Conservation (phyloP, 2,113 vertebrate species). For the Choloepus hoffmanni region DNA sequence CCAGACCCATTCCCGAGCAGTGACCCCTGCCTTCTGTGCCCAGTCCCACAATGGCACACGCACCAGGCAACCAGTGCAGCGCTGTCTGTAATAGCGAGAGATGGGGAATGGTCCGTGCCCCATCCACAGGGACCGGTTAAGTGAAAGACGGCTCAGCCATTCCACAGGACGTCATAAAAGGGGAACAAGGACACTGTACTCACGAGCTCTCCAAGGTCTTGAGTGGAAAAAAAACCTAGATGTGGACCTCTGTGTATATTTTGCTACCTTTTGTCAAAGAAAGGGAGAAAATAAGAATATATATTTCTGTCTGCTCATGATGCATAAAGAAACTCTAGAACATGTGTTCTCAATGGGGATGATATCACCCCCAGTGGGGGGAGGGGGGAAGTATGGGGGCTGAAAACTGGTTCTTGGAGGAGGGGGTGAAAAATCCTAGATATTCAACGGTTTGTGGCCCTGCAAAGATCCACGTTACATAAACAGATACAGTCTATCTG, state of each 20-base stretch:
- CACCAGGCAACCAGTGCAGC: accelerated
- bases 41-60: accelerated
- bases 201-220: not conserved
- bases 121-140: not conserved
- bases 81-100: not conserved
- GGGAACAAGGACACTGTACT: not conserved
- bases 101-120: accelerated
- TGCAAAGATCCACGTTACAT: not conserved
- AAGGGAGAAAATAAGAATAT: not conserved
- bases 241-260: not conserved
- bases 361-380: too few species aligned
- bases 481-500: accelerated
- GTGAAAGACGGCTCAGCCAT: not conserved
- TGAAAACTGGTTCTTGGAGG: too few species aligned
- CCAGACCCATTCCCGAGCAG: not conserved
- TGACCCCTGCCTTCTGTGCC: accelerated
- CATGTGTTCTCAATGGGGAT: accelerated
- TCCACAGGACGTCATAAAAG: not conserved
- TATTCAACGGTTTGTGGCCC: accelerated
- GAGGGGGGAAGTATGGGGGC: too few species aligned
- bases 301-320: not conserved
- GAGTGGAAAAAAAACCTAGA: not conserved
- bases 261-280: not conserved
- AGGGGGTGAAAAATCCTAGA: not conserved
- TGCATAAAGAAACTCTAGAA: too few species aligned